These are phyloP conservation scores for Psammodynastes pulverulentus DNA, from an alignment of 2,113 vertebrate genomes.

Conservation along the genomic window DNA sequence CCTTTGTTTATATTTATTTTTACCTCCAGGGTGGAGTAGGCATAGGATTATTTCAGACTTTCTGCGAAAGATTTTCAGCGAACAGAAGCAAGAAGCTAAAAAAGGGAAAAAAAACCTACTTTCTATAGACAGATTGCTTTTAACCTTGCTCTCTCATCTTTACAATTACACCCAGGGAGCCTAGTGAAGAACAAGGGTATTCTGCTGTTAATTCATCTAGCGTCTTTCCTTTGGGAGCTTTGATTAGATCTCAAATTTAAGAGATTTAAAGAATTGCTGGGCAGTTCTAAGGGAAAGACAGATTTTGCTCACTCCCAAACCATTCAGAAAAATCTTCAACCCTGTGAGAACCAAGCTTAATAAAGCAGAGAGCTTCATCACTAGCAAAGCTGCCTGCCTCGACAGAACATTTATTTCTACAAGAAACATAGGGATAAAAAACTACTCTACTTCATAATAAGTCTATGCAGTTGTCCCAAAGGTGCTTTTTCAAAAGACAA, in stretches of 20 bases:
- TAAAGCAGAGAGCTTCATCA: background rate
- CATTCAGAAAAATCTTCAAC: background rate
- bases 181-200: slow-evolving; percentile 46
- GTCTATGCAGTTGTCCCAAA: background rate
- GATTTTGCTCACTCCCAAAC: background rate
- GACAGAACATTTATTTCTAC: background rate
- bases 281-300: background rate
- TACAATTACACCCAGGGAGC: slow-evolving; percentile 44
- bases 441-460: background rate
- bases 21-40: slow-evolving; percentile 69
- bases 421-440: background rate
- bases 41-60: slow-evolving; percentile 66
- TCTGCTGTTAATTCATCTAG: slow-evolving; percentile 20
- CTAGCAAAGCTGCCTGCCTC: background rate
- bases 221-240: background rate
- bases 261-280: slow-evolving; percentile 5
- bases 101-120: slow-evolving; percentile 29
- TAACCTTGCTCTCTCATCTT: slow-evolving; percentile 62
- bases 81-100: slow-evolving; percentile 66
- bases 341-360: background rate
- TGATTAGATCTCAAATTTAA: background rate
- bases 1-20: slow-evolving; percentile 53
- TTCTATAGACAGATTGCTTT: slow-evolving; percentile 68
- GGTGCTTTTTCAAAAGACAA: background rate
- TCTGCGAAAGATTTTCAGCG: slow-evolving; percentile 65